Conservation (phyloP, 2,113 vertebrate genomes). For the Ondatra zibethicus region DNA sequence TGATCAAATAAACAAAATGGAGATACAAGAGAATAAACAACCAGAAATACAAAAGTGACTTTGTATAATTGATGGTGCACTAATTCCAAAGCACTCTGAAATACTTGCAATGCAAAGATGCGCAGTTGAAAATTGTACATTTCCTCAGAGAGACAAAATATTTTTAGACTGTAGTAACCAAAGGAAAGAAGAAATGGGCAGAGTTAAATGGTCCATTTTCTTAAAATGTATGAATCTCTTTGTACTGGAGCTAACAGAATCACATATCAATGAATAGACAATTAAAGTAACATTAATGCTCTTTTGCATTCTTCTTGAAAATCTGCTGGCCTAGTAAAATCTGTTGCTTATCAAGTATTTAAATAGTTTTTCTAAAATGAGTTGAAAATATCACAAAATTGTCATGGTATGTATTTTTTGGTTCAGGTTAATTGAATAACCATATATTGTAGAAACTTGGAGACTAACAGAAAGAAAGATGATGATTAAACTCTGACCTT, state of each 20-base stretch:
- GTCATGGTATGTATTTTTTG: not conserved
- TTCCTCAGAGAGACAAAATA: not conserved
- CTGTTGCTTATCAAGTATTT: constrained; percentile 17
- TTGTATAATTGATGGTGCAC: not conserved
- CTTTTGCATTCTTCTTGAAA: not conserved
- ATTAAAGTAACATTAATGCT: not conserved
- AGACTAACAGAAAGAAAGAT: not conserved
- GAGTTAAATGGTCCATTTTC: not conserved
- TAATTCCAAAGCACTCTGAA: not conserved
- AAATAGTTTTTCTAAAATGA: constrained; percentile 32
- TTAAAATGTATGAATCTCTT: not conserved
- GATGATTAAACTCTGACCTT: constrained; percentile 48
- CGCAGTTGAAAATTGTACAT: not conserved
- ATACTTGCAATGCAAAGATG: not conserved
- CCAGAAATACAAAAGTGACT: not conserved
- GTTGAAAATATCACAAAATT: constrained; percentile 25
- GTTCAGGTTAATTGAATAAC: constrained; percentile 44
- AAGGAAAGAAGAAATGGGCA: not conserved
- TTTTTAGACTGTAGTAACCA: not conserved
- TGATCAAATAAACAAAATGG: no score
- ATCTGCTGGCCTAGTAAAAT: constrained; percentile 19
- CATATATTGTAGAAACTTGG: not conserved
- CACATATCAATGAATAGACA: not conserved
- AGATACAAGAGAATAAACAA: not conserved
- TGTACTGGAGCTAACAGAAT: not conserved